Conservation (phyloP, 2,888 invertebrate genomes). For the Spodoptera littoralis region DNA sequence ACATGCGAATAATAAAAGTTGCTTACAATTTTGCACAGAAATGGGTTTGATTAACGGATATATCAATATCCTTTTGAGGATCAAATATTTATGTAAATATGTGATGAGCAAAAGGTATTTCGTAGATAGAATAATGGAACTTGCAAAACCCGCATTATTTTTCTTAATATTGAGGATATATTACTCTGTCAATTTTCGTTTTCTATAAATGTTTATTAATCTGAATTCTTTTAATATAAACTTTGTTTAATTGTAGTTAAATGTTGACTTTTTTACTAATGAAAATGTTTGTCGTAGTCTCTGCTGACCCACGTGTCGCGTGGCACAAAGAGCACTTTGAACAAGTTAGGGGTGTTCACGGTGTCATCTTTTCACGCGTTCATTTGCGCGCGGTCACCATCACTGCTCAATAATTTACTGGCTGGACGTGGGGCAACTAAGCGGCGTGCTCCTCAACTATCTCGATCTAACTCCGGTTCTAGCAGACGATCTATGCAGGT, state of each 20-base stretch:
- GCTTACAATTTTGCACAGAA: conserved; percentile 67
- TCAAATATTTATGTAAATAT: conserved; percentile 36
- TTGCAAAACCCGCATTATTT: neutral
- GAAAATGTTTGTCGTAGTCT: conserved; percentile 91
- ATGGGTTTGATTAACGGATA: conserved; percentile 69
- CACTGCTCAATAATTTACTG: conserved; percentile 96
- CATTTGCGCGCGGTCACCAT: conserved; percentile 98
- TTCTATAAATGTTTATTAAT: too few relatives aligned
- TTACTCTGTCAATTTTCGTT: too few relatives aligned
- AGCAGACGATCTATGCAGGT: conserved; percentile 96
- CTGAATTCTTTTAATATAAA: too few relatives aligned
- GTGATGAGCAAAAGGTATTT: conserved; percentile 19
- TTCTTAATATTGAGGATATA: conserved; percentile 16
- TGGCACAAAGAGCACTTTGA: conserved; percentile 97
- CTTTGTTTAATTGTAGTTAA: too few relatives aligned
- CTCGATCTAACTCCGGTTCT: conserved; percentile 96
- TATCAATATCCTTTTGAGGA: conserved; percentile 62
- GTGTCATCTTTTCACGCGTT: conserved; percentile 99
- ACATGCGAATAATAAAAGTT: conserved; percentile 76
- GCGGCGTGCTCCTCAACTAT: conserved; percentile 95
- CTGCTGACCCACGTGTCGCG: conserved; percentile 98
- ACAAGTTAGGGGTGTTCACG: conserved; percentile 98
- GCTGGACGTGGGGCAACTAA: conserved; percentile 97
- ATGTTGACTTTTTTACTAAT: neutral
- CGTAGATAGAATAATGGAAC: conserved; percentile 13